phyloP scores from a whole-genome alignment of 2,113 vertebrate genomes.

The Xiphorhynchus elegans region DNA sequence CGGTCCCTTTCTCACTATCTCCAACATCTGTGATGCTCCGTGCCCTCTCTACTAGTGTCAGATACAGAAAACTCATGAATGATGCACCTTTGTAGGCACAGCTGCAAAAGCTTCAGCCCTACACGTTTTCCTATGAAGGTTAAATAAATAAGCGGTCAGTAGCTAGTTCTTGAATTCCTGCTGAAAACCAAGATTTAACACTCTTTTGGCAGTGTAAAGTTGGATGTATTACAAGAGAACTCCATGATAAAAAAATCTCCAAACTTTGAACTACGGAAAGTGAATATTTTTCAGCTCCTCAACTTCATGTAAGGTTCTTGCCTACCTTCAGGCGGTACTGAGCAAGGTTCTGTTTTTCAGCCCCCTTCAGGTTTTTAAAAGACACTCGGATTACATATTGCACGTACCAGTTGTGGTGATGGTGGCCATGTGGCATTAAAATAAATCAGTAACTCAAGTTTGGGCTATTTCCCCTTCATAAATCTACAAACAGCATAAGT shows the following conservation, averaged over 20 bases:
- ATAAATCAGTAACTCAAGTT: background rate
- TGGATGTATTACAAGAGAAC: constrained; percentile 35
- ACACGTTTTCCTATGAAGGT: background rate
- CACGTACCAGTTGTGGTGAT: background rate
- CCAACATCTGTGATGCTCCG: background rate
- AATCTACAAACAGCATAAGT: background rate
- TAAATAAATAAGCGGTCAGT: constrained; percentile 43
- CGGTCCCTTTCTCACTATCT: constrained; percentile 17
- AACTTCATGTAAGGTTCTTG: background rate
- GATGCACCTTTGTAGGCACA: constrained; percentile 39
- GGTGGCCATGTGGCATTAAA: background rate
- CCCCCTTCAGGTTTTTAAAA: background rate
- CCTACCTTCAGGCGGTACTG: background rate
- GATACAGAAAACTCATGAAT: background rate
- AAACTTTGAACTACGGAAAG: background rate
- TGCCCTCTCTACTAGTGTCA: background rate
- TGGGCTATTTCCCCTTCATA: background rate
- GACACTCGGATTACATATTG: background rate
- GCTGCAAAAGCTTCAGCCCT: constrained; percentile 21
- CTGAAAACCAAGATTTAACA: constrained; percentile 7
- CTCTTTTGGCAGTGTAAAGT: background rate
- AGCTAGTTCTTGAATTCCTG: constrained; percentile 38
- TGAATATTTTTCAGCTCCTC: background rate
- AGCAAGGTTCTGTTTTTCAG: background rate
- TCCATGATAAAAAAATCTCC: background rate